Evolutionary conservation across 2,888 invertebrate species (phyloP), one percentile per base, ranked within the genome.

Genomic region (Spatulosminthurus flaviceps): DNA sequence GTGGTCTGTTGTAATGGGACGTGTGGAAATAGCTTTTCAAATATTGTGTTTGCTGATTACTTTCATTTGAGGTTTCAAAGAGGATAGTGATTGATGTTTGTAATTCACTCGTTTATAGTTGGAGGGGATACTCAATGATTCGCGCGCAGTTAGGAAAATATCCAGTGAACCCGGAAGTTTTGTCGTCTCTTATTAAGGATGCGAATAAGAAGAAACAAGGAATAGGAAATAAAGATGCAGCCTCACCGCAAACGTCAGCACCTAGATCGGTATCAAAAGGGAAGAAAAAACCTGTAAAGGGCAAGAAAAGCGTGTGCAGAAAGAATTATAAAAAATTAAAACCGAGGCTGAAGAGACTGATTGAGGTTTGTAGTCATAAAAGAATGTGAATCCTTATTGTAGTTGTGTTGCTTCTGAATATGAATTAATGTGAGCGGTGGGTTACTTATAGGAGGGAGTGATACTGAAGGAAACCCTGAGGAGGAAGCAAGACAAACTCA

Each of bases 271-370:
- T 24, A 66, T 26, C 28, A n/a, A 64, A 66, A n/a, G 21, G 28
- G 24, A 43, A 26, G 74, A 74, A 74, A 70, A 70, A 26, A 28
- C 70, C 41, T 42, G 24, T 16, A 0, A 75, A 75, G 13, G 75
- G 22, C 0, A 79, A 79, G 26, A 76, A 75, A 26, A 70, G 75
- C 26, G 19, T 69, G 1, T 75, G 41, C 26, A 69, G 75, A 34
- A 75, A 76, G 22, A 42, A 79, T 26, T 79, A 79, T 26, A 79
- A 75, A 24, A 75, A 69, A 34, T 29, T 76, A 22, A 79, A 79
- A 26, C 74, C 60, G 0, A 66, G 61, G 51, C 28, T 79, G n/a
- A 79, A 75, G 26, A 24, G 79, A 66, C 42, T 79, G 41, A 79
- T 79, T 66, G 79, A 76, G 79, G 79, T 79, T 24, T n/a, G 61